phyloP scores from a whole-genome alignment of 2,888 invertebrate genomes.

The Cephus spinipes region DNA sequence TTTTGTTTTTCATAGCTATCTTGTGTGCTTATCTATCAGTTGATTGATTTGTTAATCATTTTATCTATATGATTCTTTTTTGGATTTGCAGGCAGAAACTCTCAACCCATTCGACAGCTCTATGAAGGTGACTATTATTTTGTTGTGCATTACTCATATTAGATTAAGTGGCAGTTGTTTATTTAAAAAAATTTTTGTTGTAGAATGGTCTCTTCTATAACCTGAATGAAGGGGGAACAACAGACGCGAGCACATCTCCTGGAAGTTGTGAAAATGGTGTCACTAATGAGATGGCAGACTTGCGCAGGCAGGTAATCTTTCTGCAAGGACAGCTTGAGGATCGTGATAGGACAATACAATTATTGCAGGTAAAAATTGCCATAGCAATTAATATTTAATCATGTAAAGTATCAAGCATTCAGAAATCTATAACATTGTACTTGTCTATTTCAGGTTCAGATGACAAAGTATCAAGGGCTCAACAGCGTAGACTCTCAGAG shows the following conservation, averaged over 20 bases:
- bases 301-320: constrained; percentile 85
- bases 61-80: constrained; percentile 25
- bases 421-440: background rate
- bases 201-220: constrained; percentile 77
- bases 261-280: constrained; percentile 53
- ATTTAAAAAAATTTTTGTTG: constrained; percentile 32
- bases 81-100: constrained; percentile 79
- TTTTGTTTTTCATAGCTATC: constrained; percentile 37
- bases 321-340: constrained; percentile 90
- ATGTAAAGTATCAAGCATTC: background rate
- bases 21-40: constrained; percentile 28
- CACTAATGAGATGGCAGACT: constrained; percentile 77
- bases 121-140: constrained; percentile 56
- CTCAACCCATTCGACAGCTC: constrained; percentile 85
- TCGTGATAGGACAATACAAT: constrained; percentile 83
- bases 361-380: constrained; percentile 75
- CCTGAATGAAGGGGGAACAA: constrained; percentile 68
- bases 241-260: constrained; percentile 68
- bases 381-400: background rate
- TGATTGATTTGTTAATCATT: background rate
- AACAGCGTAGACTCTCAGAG: constrained; percentile 47
- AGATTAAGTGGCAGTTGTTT: background rate
- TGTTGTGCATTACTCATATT: background rate
- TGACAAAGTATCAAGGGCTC: constrained; percentile 56
- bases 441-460: constrained; percentile 48